These are phyloP conservation scores for Choristoneura rosaceana DNA, from an alignment of 2,888 invertebrate species.

Conservation along the genomic window DNA sequence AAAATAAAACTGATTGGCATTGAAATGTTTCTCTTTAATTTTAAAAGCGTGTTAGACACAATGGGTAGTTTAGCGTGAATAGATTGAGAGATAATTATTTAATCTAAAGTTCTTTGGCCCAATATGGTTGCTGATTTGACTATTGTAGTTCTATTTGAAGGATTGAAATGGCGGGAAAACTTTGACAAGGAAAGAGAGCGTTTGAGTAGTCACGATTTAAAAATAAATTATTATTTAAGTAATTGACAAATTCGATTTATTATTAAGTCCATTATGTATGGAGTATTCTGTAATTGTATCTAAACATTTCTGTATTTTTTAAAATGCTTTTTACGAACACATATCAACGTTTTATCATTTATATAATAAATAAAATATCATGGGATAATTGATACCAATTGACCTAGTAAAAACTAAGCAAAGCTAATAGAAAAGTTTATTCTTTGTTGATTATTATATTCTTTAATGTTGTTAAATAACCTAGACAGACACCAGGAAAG, in stretches of 20 bases:
- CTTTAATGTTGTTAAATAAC: no score
- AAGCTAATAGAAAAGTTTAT: no score
- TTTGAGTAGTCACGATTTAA: constrained; percentile 22
- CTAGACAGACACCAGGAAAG: no score
- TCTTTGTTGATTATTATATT: no score
- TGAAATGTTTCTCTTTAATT: constrained; percentile 9
- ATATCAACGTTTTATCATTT: no score
- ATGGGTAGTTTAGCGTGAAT: constrained; percentile 6
- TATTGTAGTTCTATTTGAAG: constrained; percentile 13
- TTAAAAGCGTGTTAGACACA: constrained; percentile 4
- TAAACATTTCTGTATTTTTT: no score
- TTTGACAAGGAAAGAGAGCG: constrained; percentile 10
- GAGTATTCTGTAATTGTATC: no score
- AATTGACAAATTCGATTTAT: neutral
- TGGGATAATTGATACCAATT: no score
- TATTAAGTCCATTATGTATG: no score
- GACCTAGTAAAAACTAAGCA: no score
- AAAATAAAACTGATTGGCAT: neutral
- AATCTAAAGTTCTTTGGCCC: neutral
- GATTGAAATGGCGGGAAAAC: constrained; percentile 17
- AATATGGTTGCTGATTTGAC: constrained; percentile 30
- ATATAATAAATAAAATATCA: no score
- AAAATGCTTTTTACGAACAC: no score
- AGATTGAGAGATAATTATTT: constrained; percentile 29
- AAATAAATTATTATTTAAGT: neutral